Conservation (phyloP, 2,797 vertebrate species). For the Podarcis siculus region DNA sequence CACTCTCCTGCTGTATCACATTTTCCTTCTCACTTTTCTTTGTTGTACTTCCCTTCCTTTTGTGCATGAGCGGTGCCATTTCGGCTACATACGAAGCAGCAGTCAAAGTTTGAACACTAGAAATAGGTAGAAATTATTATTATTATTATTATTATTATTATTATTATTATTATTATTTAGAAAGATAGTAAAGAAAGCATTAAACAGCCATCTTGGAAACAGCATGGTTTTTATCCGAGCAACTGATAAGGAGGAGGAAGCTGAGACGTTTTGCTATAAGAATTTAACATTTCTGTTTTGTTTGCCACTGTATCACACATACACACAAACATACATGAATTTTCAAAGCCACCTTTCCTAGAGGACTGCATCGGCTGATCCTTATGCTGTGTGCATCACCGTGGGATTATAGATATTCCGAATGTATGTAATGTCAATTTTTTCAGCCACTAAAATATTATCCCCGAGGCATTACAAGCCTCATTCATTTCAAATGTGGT, state of each 20-base stretch:
- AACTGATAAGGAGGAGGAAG: no score
- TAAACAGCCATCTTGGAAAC: background rate
- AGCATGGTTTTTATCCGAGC: no score
- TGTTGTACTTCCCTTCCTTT: background rate
- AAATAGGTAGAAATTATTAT: background rate
- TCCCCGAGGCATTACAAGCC: conserved; percentile 66
- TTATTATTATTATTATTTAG: background rate
- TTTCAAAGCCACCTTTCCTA: conserved; percentile 9
- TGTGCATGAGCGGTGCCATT: background rate
- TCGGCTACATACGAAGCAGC: background rate
- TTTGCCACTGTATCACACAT: no score
- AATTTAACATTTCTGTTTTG: no score
- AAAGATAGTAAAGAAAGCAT: background rate
- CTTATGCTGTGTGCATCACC: conserved; percentile 34
- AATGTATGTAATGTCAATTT: conserved; percentile 54
- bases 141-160: no score
- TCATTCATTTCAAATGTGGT: conserved; percentile 67
- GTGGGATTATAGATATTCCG: conserved; percentile 54
- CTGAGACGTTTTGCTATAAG: no score
- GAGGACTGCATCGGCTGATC: background rate
- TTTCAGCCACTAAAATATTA: conserved; percentile 63
- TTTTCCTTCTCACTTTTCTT: no score
- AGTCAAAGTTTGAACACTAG: background rate
- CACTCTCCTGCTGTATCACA: no score
- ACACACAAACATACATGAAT: no score